phyloP scores from a whole-genome alignment of 1,140 invertebrate species.

The Oryzaephilus surinamensis region DNA sequence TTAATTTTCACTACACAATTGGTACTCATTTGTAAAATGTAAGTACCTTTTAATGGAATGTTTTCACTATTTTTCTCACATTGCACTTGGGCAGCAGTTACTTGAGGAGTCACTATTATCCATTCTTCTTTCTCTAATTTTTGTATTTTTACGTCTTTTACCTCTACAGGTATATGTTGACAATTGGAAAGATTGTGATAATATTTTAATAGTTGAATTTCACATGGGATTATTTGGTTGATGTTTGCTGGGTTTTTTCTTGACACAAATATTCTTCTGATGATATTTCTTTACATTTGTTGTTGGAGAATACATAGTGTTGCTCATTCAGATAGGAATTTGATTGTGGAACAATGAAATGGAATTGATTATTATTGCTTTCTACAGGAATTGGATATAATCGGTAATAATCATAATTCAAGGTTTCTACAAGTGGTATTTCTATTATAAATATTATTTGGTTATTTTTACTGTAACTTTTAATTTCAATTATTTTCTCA shows the following conservation, averaged over 20 bases:
- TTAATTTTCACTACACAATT: too few species aligned
- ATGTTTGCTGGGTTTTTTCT: neutral
- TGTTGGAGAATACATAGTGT: neutral
- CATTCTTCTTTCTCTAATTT: too few species aligned
- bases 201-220: neutral
- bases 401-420: neutral
- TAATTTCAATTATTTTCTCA: neutral
- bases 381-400: neutral
- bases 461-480: neutral
- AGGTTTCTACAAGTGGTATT: neutral
- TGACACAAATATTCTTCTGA: neutral
- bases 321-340: neutral
- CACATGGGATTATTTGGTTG: neutral
- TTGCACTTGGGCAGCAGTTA: too few species aligned
- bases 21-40: too few species aligned
- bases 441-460: neutral
- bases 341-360: neutral
- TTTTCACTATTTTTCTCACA: too few species aligned
- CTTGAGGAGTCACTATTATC: too few species aligned
- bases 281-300: neutral
- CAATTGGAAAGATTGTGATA: neutral
- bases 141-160: too few species aligned
- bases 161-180: neutral
- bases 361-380: neutral
- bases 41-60: too few species aligned